Base-by-base conservation (phyloP, 2,797 vertebrate genomes). In the Gobio occitaniae region DNA sequence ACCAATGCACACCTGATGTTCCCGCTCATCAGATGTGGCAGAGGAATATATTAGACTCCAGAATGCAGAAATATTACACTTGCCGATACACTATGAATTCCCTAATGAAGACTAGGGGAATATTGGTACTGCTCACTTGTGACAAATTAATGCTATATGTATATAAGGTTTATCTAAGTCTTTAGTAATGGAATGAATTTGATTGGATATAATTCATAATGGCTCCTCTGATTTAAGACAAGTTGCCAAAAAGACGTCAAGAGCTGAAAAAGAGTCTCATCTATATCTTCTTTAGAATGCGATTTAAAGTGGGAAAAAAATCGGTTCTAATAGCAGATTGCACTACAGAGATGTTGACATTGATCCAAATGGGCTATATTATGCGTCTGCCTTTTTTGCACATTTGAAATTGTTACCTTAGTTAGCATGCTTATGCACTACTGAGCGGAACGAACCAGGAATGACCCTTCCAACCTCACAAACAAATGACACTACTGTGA, bases 371-470 rank as follows among this genome's bases (percentile, higher is more conserved):
- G 25, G 17, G 54, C 17, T 21, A 54, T 21, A 63, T 63, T 48
- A 38, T 61, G 36, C 11, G 12, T 7, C 54, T 32, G 38, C 11
- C 36, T 13, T 82, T 82, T 81, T 83, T 83, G 59, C 56, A 74
- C 71, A 77, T 41, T 72, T 50, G 54, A 56, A 48, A 44, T 56
- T 19, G 6, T 44, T 54, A 29, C n/a, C 1, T 32, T 76, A 25
- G 21, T 32, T 76, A 25, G 21, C 36, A 56, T 3, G 9, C n/a
- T 38, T 50, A 74, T 65, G 29, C 70, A 74, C 25, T 82, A 74
- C 80, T 63, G 44, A 74, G 25, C 13, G 32, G 6, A 78, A 78
- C 82, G 70, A 70, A 84, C 82, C 74, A 84, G 78, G 82, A 38
- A 78, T 78, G 82, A 84, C 74, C 50, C 74, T 78, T 78, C 63